Evolutionary conservation across 2,888 invertebrate species (phyloP).

Genomic region (Celastrina argiolus): DNA sequence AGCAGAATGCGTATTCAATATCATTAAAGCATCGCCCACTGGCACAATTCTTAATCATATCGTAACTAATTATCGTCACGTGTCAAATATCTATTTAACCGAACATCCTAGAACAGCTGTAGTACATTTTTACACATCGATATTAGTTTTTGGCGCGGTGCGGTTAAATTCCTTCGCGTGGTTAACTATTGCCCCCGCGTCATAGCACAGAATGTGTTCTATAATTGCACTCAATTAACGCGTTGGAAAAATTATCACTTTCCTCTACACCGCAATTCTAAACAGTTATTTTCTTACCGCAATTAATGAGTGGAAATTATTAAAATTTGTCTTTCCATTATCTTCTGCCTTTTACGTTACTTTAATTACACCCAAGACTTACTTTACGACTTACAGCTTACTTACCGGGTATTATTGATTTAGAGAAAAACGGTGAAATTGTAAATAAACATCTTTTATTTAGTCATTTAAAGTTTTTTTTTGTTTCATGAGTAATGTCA

Average conservation of each 20-base stretch:
- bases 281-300: conserved; percentile 14
- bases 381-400: no score
- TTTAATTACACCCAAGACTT: neutral
- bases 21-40: conserved; percentile 1
- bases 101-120: conserved; percentile 37
- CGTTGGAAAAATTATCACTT: conserved; percentile 12
- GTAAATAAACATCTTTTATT: neutral
- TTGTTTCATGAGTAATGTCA: no score
- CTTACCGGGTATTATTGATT: conserved; percentile 17
- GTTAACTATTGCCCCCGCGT: neutral
- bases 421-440: conserved; percentile 6
- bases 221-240: conserved; percentile 17
- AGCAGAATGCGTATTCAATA: conserved; percentile 19
- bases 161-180: conserved; percentile 25
- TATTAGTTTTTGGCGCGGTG: conserved; percentile 22
- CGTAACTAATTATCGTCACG: conserved; percentile 36
- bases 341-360: conserved; percentile 1
- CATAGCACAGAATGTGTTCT: neutral
- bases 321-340: conserved; percentile 14
- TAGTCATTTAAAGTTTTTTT: no score
- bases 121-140: conserved; percentile 34
- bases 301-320: conserved; percentile 17
- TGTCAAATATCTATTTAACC: conserved; percentile 36
- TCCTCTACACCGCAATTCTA: conserved; percentile 1
- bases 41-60: conserved; percentile 37